Conservation (phyloP, 2,888 invertebrate genomes). For the Trissolcus brochymenae region DNA sequence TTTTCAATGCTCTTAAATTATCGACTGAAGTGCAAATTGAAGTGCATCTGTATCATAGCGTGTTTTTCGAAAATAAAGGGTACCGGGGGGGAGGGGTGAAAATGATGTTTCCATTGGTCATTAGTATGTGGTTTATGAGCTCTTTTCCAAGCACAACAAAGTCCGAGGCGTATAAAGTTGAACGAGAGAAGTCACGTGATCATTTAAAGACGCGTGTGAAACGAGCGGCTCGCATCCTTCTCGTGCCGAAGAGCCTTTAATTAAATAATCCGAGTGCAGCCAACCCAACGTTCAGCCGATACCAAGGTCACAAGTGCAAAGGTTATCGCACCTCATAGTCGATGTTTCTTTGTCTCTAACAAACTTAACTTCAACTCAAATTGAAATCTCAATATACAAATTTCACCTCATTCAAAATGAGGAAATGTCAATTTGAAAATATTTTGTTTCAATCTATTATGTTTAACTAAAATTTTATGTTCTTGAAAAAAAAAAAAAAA, state of each 20-base stretch:
- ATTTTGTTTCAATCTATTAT: too few species aligned
- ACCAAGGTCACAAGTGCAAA: constrained; percentile 72
- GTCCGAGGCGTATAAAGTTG: constrained; percentile 26
- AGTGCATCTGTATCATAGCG: too few species aligned
- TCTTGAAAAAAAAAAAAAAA: background rate
- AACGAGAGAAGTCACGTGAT: constrained; percentile 48
- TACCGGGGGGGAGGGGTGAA: too few species aligned
- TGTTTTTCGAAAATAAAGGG: too few species aligned
- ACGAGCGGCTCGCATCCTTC: constrained; percentile 45
- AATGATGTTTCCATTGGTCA: constrained; percentile 3
- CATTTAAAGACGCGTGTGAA: constrained; percentile 42
- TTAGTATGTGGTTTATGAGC: constrained; percentile 35
- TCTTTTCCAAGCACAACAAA: constrained; percentile 15
- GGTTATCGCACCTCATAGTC: constrained; percentile 67
- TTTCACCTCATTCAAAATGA: background rate
- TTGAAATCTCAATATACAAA: background rate
- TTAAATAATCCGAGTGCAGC: constrained; percentile 67
- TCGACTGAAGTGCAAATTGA: too few species aligned
- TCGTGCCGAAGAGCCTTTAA: constrained; percentile 65
- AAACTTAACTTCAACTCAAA: background rate
- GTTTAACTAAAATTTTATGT: background rate
- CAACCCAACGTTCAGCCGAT: constrained; percentile 47
- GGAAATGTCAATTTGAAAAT: too few species aligned
- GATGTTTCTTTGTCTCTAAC: background rate
- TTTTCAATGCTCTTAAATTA: too few species aligned